Conservation (phyloP, 1,140 invertebrate species). For the Hydropsyche tenuis region DNA sequence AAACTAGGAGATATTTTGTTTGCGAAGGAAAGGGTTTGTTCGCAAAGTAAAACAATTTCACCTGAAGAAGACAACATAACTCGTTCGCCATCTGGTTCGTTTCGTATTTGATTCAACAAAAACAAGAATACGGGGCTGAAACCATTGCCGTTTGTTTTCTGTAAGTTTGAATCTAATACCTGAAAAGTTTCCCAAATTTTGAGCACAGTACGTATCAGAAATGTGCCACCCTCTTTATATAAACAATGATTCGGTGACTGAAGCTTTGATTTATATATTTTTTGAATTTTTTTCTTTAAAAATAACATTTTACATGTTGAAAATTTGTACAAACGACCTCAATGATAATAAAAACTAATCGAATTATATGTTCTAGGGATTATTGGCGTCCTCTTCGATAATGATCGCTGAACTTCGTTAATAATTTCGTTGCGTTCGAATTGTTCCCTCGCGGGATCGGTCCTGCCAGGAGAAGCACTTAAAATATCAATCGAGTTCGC, state of each 20-base stretch:
- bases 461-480: not conserved
- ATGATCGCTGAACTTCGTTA: not conserved
- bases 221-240: too few species aligned
- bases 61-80: conserved; percentile 28
- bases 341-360: too few species aligned
- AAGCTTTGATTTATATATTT: too few species aligned
- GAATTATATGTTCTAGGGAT: too few species aligned
- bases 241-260: too few species aligned
- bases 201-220: too few species aligned
- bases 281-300: too few species aligned
- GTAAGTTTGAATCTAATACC: conserved; percentile 20
- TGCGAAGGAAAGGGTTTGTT: conserved; percentile 1
- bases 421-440: not conserved
- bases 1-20: too few species aligned
- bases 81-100: conserved; percentile 13
- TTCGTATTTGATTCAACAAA: conserved; percentile 22
- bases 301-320: too few species aligned
- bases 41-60: conserved; percentile 20
- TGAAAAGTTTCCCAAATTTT: conserved; percentile 4
- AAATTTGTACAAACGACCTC: too few species aligned
- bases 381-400: too few species aligned
- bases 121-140: conserved; percentile 18
- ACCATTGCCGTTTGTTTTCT: conserved; percentile 19
- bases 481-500: conserved; percentile 22
- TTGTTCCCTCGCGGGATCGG: not conserved